phyloP scores from a whole-genome alignment of 2,888 invertebrate genomes.

The Drosophila peninsularis region DNA sequence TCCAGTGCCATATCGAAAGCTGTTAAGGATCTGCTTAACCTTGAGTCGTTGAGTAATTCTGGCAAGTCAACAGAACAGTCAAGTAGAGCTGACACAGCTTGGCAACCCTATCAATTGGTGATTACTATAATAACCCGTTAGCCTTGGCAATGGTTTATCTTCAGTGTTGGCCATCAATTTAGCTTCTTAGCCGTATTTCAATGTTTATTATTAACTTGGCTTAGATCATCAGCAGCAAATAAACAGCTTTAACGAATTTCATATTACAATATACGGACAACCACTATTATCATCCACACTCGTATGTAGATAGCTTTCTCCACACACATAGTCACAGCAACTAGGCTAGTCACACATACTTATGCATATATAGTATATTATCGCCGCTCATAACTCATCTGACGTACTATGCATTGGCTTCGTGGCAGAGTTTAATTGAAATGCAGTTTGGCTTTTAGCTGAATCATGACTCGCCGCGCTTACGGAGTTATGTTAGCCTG shows the following conservation, averaged over 20 bases:
- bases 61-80: too few relatives aligned
- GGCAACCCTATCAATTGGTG: not conserved
- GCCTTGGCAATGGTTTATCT: slow-evolving; percentile 21
- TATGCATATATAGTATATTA: slow-evolving; percentile 7
- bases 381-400: not conserved
- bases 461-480: slow-evolving; percentile 4
- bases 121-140: slow-evolving; percentile 4
- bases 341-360: slow-evolving; percentile 18
- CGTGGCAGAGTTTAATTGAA: slow-evolving; percentile 23
- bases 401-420: not conserved
- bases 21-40: too few relatives aligned
- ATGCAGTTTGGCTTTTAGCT: slow-evolving; percentile 25
- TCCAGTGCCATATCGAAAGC: too few relatives aligned
- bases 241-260: slow-evolving; percentile 4
- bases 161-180: slow-evolving; percentile 7
- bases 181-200: slow-evolving; percentile 9
- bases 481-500: slow-evolving; percentile 7
- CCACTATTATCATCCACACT: too few relatives aligned
- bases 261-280: not conserved
- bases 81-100: not conserved
- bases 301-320: slow-evolving; percentile 10
- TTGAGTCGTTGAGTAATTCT: too few relatives aligned
- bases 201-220: slow-evolving; percentile 28
- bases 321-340: slow-evolving; percentile 10
- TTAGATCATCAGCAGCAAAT: slow-evolving; percentile 43